Conservation (phyloP, 2,113 vertebrate species). For the Myrmecobius fasciatus region DNA sequence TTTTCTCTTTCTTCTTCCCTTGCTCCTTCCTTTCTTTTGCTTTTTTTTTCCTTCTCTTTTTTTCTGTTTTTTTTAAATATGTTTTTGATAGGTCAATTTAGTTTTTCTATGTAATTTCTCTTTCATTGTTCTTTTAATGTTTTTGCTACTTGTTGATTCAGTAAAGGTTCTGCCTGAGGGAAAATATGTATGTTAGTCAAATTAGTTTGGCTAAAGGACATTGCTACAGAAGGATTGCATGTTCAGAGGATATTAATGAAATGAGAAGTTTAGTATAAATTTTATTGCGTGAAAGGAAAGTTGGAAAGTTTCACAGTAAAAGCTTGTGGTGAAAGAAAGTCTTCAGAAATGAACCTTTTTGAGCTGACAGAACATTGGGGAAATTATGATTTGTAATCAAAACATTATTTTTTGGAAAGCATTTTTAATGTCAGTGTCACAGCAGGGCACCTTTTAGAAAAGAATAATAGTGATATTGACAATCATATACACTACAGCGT, state of each 20-base stretch:
- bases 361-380: neutral
- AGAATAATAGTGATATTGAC: conserved; percentile 15
- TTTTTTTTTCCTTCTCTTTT: neutral
- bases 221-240: neutral
- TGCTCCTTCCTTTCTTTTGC: too few species aligned
- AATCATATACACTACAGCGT: conserved; percentile 1
- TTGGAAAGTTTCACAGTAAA: conserved; percentile 6
- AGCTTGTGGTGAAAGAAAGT: neutral
- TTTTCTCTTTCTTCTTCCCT: neutral
- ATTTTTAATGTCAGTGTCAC: conserved; percentile 14
- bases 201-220: neutral
- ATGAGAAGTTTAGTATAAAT: neutral
- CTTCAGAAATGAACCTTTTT: conserved; percentile 13
- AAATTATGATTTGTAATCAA: conserved; percentile 39
- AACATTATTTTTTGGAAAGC: conserved; percentile 28
- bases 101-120: neutral
- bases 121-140: neutral
- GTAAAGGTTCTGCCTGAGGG: neutral
- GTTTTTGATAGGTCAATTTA: neutral
- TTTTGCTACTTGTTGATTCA: neutral
- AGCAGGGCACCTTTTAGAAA: neutral
- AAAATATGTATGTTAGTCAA: neutral
- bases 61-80: neutral
- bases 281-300: neutral
- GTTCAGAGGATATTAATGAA: neutral